Base-by-base conservation (phyloP, 2,113 vertebrate species). In the Vulpes ferrilata region DNA sequence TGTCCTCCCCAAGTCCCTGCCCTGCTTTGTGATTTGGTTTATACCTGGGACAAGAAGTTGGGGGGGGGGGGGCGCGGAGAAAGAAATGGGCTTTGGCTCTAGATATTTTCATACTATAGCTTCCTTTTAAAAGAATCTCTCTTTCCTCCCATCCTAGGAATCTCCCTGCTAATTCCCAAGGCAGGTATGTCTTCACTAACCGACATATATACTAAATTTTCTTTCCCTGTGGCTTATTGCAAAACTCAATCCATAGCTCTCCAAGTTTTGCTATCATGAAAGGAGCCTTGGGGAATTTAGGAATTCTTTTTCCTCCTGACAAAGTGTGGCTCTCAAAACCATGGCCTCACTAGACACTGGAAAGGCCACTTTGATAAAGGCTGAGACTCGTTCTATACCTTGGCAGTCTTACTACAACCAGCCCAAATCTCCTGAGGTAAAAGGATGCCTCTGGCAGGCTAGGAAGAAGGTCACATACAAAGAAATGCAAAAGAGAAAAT, bases 401-500 rank as follows among this genome's bases (percentile, higher is more conserved):
- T 43, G 20, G 15, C 43, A 59, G 64, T 51, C 4, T 82, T 23
- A 12, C 55, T 79, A 73, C 53, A 73, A 59, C 11, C 69, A 30
- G 27, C 51, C 22, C 82, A 67, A 22, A 60, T 80, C 38, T 53
- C 57, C 11, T 8, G 27, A 95, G 69, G 82, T n/a, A 43, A 12
- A 83, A 73, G 4, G 10, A 23, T 30, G 35, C 48, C 22, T 88
- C 27, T 51, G 16, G n/a, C 5, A 48, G 80, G 48, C 55, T 82
- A 51, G 51, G 38, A 88, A 55, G 30, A 82, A 48, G 59, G 78
- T 57, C 17, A 83, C 8, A 30, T 38, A 79, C 11, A 35, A 80
- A 90, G 30, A 90, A 64, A 96, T 35, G 27, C 55, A 90, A 90
- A 92, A 73, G 48, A 71, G 25, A 93, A 88, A 65, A 20, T 55